phyloP scores from a whole-genome alignment of 2,888 invertebrate genomes.

The Acleris holmiana region DNA sequence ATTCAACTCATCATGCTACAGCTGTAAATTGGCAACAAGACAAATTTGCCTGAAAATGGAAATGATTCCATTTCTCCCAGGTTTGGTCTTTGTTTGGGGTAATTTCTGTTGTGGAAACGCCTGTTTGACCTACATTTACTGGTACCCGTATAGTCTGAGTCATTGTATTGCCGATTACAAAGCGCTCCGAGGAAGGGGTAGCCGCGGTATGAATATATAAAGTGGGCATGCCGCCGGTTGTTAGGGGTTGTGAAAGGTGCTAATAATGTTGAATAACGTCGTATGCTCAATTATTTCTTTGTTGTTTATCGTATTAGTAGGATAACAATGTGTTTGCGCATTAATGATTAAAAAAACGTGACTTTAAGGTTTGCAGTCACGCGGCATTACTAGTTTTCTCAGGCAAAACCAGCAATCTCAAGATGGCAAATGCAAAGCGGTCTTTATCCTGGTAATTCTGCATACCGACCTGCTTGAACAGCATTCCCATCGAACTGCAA shows the following conservation, averaged over 20 bases:
- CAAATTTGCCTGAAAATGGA: background rate
- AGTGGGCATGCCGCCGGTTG: background rate
- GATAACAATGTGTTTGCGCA: no score
- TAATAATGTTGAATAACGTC: slow-evolving; percentile 18
- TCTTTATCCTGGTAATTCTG: no score
- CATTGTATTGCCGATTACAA: slow-evolving; percentile 21
- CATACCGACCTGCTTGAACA: no score
- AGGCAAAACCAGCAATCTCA: no score
- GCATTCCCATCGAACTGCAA: no score
- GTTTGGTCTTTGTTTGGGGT: slow-evolving; percentile 5
- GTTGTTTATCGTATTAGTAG: no score
- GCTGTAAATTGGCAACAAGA: background rate
- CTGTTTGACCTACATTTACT: slow-evolving; percentile 30
- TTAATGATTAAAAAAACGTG: no score
- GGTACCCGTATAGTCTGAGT: slow-evolving; percentile 22
- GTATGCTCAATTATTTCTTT: background rate
- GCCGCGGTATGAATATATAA: slow-evolving; percentile 5
- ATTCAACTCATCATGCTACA: no score
- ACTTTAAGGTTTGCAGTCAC: no score
- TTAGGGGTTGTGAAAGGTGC: background rate
- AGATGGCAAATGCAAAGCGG: no score
- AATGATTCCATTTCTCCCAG: background rate
- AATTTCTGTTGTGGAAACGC: slow-evolving; percentile 16
- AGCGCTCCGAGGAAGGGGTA: slow-evolving; percentile 23
- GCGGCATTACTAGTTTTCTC: no score